Conservation (phyloP, 2,888 invertebrate species). For the Drosophila fungiperda region DNA sequence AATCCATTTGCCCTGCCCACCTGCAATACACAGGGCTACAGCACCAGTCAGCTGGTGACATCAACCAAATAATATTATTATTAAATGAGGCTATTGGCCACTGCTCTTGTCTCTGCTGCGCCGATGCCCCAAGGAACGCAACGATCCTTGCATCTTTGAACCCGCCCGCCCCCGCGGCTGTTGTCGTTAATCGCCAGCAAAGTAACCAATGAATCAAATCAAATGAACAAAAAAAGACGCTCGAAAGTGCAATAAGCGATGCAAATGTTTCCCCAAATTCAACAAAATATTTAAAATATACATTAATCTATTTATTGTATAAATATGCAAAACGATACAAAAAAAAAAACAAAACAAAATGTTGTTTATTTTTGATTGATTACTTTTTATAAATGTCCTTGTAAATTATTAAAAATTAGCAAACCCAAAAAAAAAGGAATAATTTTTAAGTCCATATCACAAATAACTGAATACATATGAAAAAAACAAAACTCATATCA, state of each 20-base stretch:
- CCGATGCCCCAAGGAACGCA: slow-evolving; percentile 7
- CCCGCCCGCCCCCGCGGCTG: slow-evolving; percentile 18
- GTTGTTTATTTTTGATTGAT: slow-evolving; percentile 53
- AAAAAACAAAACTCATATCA: slow-evolving; percentile 48
- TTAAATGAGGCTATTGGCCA: slow-evolving; percentile 64
- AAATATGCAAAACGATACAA: slow-evolving; percentile 20
- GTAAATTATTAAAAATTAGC: slow-evolving; percentile 38
- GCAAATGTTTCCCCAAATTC: slow-evolving; percentile 67
- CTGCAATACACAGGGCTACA: slow-evolving; percentile 93
- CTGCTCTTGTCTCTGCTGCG: slow-evolving; percentile 13
- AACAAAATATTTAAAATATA: slow-evolving; percentile 28
- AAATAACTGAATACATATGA: slow-evolving; percentile 44
- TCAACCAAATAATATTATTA: slow-evolving; percentile 90
- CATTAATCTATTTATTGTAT: slow-evolving; percentile 49
- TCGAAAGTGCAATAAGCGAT: slow-evolving; percentile 72
- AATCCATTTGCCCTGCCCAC: slow-evolving; percentile 96
- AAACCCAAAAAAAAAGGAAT: not conserved
- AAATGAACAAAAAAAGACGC: slow-evolving; percentile 58
- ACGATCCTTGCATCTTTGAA: slow-evolving; percentile 5
- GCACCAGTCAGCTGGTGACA: slow-evolving; percentile 91
- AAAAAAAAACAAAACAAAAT: slow-evolving; percentile 2
- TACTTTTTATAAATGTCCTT: slow-evolving; percentile 40
- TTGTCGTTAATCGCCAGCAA: slow-evolving; percentile 13
- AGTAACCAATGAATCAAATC: slow-evolving; percentile 34
- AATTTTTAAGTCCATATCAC: slow-evolving; percentile 46